Base-by-base conservation (phyloP, 2,797 vertebrate genomes). In the Astyanax mexicanus region DNA sequence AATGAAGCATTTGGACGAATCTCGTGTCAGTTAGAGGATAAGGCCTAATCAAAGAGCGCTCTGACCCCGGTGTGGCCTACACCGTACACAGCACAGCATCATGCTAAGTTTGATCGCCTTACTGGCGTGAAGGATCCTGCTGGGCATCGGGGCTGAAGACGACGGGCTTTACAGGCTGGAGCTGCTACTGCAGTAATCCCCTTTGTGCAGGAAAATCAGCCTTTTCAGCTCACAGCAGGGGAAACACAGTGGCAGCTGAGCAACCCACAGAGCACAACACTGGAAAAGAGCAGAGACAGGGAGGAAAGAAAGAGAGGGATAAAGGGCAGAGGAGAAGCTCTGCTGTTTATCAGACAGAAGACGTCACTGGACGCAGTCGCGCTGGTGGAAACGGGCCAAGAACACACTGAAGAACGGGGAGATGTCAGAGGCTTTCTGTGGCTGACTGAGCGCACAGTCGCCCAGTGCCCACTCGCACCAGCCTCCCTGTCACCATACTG, bases 161-260 rank as follows among this genome's bases (percentile, higher is more conserved):
- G 35, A 60, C 19, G 37, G 44, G 42, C 70, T 13, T 74, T 42
- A 49, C 35, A 54, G 65, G 47, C 37, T 61, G 23, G 9, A 44
- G 25, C 55, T n/a, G 25, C 54, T 42, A 69, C 29, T 15, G 11
- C 40, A 51, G 35, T 58, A 69, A 69, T 60, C 44, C 64, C 73
- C 45, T 52, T 61, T 76, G 74, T 76, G 74, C 55, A 51, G 21
- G 42, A 54, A 69, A 69, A 74, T 74, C 55, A 45, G 55, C 9
- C 65, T 76, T 69, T 76, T 38, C 65, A 69, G 67, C 55, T 21
- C 57, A 3, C 75, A 47, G 75, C 60, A 42, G 75, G 75, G 35
- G n/a, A 55, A 15, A 44, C 47, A 42, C 35, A 32, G 47, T 27
- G 40, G 35, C 42, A 23, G 19, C 25, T 13, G n/a, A 32, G 21